Base-by-base conservation (phyloP, 2,888 invertebrate genomes). In the Tortricodes alternella region DNA sequence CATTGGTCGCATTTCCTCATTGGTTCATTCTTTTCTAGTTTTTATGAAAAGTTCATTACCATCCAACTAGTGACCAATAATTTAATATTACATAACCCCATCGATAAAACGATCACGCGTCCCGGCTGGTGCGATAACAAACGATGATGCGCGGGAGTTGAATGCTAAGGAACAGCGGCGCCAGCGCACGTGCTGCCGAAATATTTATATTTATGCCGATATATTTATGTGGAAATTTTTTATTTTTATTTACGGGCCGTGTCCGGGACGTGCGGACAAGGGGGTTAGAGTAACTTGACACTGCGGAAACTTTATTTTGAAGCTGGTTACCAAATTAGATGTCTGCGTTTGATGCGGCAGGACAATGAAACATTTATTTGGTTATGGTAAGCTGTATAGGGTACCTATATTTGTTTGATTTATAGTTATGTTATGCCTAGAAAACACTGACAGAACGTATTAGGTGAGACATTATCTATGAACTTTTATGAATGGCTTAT, bases 101-200 rank as follows among this genome's bases (percentile, higher is more conserved):
- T 87, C 76, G 80, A 82, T 80, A 89, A 84, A 79, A 80, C 76
- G 71, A 76, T 87, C 87, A 86, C 84, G 85, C 71, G 67, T 38
- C 66, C 67, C 60, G 70, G 70, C 61, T 70, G 67, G 76, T 75
- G 78, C 82, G 80, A 85, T 85, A 85, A 86, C 83, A 85, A 83
- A 84, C 81, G 83, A 73, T 66, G 63, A 38, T 67, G 76, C 70
- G 74, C 78, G 69, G 64, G 81, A 77, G 81, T 78, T 78, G 87
- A 87, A 86, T 87, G 79, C 71, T 83, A 83, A 86, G 69, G 65
- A 71, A 66, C 73, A 68, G 60, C 67, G 76, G 83, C 84, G 83
- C 80, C 80, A 59, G 73, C 76, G 81, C 85, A 83, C 86, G 86
- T 73, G 83, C 80, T 71, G 62, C 55, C 64, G 80, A 83, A 80